Conservation (phyloP, 2,888 invertebrate genomes). For the Scaptomyza cyrtandrae region DNA sequence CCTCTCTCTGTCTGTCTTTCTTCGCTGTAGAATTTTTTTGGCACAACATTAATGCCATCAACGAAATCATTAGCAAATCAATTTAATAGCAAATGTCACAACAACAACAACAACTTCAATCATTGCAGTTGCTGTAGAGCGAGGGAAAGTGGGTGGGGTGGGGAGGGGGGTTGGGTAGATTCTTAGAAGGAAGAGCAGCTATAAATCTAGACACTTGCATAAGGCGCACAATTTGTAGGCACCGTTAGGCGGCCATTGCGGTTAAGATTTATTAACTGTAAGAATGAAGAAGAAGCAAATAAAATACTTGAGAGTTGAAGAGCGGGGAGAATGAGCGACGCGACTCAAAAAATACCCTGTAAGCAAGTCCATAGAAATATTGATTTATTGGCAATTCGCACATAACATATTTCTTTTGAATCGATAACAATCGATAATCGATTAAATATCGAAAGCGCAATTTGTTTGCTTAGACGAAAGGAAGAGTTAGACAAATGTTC, state of each 20-base stretch:
- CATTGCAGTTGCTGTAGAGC: too few species aligned
- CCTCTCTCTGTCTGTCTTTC: neutral
- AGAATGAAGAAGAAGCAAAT: conserved; percentile 9
- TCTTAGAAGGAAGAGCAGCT: neutral
- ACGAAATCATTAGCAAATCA: conserved; percentile 67
- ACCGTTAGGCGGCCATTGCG: conserved; percentile 49
- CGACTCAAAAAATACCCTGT: conserved; percentile 2
- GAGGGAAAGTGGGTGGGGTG: neutral
- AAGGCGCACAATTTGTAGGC: conserved; percentile 15
- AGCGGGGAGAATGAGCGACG: neutral
- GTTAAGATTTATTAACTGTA: conserved; percentile 69
- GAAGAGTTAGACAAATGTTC: too few species aligned
- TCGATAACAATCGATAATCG: too few species aligned
- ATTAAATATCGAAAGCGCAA: too few species aligned
- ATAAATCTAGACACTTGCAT: conserved; percentile 41
- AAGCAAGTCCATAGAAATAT: neutral
- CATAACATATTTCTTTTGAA: too few species aligned
- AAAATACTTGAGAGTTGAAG: neutral
- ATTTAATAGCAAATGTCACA: conserved; percentile 69
- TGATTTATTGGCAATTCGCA: too few species aligned
- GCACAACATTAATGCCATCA: conserved; percentile 54
- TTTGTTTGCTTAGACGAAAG: too few species aligned
- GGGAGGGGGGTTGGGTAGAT: too few species aligned
- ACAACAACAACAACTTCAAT: neutral
- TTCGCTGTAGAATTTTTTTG: conserved; percentile 8